A percentile compares a stretch with the other conserved stretches of the same genome.
Conservation (phyloP, 35 echinoderm and acorn worm genomes). For the Hemicentrotus pulcherrimus region DNA sequence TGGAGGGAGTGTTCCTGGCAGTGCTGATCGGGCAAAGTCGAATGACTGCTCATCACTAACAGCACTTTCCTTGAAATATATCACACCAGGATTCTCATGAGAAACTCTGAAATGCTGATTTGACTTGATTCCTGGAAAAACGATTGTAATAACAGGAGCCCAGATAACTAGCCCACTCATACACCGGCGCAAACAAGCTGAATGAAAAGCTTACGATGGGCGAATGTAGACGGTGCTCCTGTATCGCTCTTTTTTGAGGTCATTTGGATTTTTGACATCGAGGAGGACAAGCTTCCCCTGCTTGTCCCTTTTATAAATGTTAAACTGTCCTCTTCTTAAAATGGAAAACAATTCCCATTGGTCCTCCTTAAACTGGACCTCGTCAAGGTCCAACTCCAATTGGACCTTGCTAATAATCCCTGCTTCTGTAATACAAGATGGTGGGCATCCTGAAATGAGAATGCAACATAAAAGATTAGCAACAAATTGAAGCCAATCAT, state of each 20-base stretch:
- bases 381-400: not conserved
- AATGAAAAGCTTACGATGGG: not conserved
- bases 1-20: constrained; percentile 42
- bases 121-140: no score
- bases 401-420: not conserved
- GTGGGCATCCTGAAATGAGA: not conserved
- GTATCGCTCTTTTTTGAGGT: not conserved
- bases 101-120: no score
- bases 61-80: no score
- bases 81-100: no score
- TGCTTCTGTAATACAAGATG: not conserved
- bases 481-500: not conserved
- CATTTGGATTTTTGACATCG: not conserved
- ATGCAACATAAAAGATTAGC: not conserved
- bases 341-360: not conserved
- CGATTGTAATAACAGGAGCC: no score
- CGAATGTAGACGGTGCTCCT: not conserved
- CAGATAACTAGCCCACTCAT: no score
- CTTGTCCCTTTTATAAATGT: not conserved
- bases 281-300: not conserved
- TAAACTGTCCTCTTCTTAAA: not conserved
- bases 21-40: no score
- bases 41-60: no score
- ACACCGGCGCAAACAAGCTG: not conserved
- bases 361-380: not conserved